Percentiles rank a stretch among this genome's conserved stretches.
Evolutionary conservation across 2,888 invertebrate species (phyloP).

Genomic region (Trichogramma dendrolimi): DNA sequence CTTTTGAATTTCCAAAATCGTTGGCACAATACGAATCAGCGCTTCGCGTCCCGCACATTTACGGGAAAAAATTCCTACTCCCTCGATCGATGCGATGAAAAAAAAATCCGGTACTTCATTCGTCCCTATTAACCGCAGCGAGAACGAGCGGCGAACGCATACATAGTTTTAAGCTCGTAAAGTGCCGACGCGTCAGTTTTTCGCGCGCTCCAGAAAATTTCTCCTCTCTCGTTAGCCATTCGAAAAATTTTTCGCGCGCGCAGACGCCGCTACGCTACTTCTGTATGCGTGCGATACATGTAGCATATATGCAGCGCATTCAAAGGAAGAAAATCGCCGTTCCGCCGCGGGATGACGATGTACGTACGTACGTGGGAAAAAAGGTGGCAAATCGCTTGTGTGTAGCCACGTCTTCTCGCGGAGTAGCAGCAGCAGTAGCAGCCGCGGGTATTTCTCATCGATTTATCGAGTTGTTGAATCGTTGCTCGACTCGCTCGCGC

Average conservation of each 20-base stretch:
- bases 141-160: not conserved
- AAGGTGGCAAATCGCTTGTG: not conserved
- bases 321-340: constrained; percentile 12
- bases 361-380: constrained; percentile 21
- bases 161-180: constrained; percentile 26
- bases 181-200: not conserved
- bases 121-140: not conserved
- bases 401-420: constrained; percentile 6
- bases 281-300: too few relatives aligned
- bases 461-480: constrained; percentile 24
- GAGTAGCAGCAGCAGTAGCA: not conserved
- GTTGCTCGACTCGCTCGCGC: not conserved
- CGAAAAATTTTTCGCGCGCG: too few relatives aligned
- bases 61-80: too few relatives aligned
- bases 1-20: too few relatives aligned
- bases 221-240: too few relatives aligned
- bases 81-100: too few relatives aligned
- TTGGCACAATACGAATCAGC: too few relatives aligned
- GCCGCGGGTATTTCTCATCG: constrained; percentile 25
- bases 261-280: too few relatives aligned
- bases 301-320: too few relatives aligned
- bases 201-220: too few relatives aligned
- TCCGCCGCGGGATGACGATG: constrained; percentile 21
- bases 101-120: too few relatives aligned
- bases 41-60: too few relatives aligned